Evolutionary conservation across 1,140 invertebrate species (phyloP).

Genomic region (Trichogramma pretiosum): DNA sequence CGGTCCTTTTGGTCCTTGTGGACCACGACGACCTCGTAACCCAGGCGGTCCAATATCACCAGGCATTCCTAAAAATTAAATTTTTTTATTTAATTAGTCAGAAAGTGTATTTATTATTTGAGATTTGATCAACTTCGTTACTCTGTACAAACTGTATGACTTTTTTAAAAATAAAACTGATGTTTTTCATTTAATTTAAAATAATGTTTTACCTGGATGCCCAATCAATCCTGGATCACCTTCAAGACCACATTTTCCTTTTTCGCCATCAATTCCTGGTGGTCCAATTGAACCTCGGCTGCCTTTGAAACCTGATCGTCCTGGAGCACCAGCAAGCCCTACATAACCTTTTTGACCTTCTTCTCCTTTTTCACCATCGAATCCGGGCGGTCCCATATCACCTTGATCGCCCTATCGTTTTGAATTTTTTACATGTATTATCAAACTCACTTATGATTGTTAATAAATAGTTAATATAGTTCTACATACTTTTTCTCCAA

Average conservation of each 20-base stretch:
- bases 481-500: slow-evolving; percentile 42
- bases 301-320: slow-evolving; percentile 41
- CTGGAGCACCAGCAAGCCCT: slow-evolving; percentile 38
- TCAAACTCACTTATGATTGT: not conserved
- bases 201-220: slow-evolving; percentile 31
- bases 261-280: slow-evolving; percentile 33
- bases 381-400: slow-evolving; percentile 37
- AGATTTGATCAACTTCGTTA: too few species aligned
- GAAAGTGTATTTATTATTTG: not conserved
- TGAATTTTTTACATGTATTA: too few species aligned
- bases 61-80: slow-evolving; percentile 27
- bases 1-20: slow-evolving; percentile 51
- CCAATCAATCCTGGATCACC: slow-evolving; percentile 51
- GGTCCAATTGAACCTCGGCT: slow-evolving; percentile 38
- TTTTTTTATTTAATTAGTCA: not conserved
- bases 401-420: slow-evolving; percentile 44
- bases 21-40: slow-evolving; percentile 34
- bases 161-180: too few species aligned
- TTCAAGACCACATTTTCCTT: slow-evolving; percentile 44
- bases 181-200: not conserved
- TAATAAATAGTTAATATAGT: not conserved
- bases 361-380: slow-evolving; percentile 40
- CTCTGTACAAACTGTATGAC: too few species aligned
- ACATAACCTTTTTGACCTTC: slow-evolving; percentile 35
- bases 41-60: slow-evolving; percentile 37